Evolutionary conservation across 2,797 vertebrate genomes (phyloP).

Genomic region (Oreochromis mossambicus): DNA sequence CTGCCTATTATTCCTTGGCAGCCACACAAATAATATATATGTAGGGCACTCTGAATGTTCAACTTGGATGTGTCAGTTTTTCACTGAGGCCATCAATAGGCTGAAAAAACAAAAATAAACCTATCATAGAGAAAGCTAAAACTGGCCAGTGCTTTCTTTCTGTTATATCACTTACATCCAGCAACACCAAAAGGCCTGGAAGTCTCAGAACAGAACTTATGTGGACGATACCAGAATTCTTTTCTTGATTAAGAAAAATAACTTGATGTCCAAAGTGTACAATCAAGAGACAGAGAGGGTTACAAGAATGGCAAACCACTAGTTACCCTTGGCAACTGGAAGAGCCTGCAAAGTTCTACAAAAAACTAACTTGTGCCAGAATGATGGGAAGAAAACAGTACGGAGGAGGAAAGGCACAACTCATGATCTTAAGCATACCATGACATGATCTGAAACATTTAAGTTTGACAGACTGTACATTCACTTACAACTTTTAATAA

Average conservation of each 20-base stretch:
- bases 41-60: background rate
- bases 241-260: background rate
- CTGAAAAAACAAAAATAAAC: background rate
- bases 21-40: background rate
- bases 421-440: background rate
- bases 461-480: background rate
- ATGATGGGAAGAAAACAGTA: background rate
- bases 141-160: background rate
- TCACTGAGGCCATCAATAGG: background rate
- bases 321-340: background rate
- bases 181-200: background rate
- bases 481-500: accelerated
- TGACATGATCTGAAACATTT: background rate
- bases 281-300: background rate
- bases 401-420: background rate
- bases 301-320: background rate
- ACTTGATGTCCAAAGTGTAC: accelerated
- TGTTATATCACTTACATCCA: background rate
- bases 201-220: background rate
- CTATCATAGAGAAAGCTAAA: background rate
- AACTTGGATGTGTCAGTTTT: background rate
- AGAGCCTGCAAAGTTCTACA: accelerated
- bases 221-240: background rate
- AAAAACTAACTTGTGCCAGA: background rate
- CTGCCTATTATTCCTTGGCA: background rate